phyloP scores from a whole-genome alignment of 2,797 vertebrate species.

The Leptoclinus maculatus region DNA sequence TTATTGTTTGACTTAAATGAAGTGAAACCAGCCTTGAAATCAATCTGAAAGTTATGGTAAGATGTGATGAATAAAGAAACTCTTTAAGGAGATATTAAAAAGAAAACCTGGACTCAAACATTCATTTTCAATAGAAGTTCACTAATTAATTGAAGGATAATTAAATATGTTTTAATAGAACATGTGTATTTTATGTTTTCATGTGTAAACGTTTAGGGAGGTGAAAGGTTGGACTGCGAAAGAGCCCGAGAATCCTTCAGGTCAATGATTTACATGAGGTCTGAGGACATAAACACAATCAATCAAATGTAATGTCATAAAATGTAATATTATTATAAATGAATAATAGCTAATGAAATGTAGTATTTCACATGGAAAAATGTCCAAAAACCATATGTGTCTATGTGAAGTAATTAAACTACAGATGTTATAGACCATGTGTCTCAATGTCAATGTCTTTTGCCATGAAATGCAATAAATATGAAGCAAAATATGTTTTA shows the following conservation, averaged over 20 bases:
- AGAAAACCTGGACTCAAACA: background rate
- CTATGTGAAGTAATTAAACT: background rate
- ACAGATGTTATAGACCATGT: background rate
- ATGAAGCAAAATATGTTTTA: background rate
- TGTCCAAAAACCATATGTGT: background rate
- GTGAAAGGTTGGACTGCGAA: background rate
- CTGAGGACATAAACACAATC: too few species aligned
- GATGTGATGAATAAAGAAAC: background rate
- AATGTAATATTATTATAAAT: background rate
- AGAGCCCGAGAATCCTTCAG: background rate
- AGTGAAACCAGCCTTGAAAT: background rate
- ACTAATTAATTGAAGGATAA: background rate
- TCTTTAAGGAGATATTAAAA: background rate
- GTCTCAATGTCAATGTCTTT: background rate
- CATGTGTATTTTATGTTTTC: background rate
- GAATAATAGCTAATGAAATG: background rate
- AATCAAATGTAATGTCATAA: too few species aligned
- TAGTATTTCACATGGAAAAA: background rate
- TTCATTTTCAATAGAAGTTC: background rate
- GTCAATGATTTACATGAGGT: too few species aligned
- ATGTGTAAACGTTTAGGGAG: too few species aligned
- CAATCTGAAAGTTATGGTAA: background rate
- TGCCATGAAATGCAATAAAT: background rate
- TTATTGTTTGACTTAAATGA: background rate
- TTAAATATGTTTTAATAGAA: background rate